phyloP scores from a whole-genome alignment of 2,888 invertebrate species.

The Platypus cylindrus region DNA sequence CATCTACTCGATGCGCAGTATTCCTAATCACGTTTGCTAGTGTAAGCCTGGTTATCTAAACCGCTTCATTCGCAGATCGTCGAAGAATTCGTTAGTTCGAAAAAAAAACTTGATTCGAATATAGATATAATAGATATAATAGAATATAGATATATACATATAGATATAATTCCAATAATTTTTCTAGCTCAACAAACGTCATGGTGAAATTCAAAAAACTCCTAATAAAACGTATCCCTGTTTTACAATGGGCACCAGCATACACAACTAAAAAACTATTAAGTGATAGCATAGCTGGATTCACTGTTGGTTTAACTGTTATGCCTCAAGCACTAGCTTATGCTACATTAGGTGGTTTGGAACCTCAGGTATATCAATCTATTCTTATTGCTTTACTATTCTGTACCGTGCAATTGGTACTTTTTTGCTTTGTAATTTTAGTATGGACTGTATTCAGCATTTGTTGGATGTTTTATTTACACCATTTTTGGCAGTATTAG shows the following conservation, averaged over 20 bases:
- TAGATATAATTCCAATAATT: too few species aligned
- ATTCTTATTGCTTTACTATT: not conserved
- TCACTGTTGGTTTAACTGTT: slow-evolving; percentile 86
- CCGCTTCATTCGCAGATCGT: too few species aligned
- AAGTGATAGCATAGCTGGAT: slow-evolving; percentile 79
- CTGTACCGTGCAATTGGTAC: not conserved
- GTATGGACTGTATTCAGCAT: slow-evolving; percentile 92
- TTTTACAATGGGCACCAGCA: slow-evolving; percentile 59
- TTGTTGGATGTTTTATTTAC: slow-evolving; percentile 88
- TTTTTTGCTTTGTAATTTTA: slow-evolving; percentile 34
- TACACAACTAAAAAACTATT: slow-evolving; percentile 66
- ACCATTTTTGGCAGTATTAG: slow-evolving; percentile 79
- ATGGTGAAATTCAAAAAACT: slow-evolving; percentile 19
- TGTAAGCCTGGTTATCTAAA: too few species aligned
- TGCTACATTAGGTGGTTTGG: slow-evolving; percentile 76
- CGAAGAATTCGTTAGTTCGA: too few species aligned
- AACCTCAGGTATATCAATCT: slow-evolving; percentile 53
- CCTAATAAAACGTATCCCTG: slow-evolving; percentile 43
- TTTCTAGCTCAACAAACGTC: too few species aligned
- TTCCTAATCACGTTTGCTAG: too few species aligned
- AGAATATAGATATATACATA: too few species aligned
- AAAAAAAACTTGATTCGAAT: too few species aligned
- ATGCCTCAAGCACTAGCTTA: slow-evolving; percentile 90
- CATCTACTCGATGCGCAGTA: too few species aligned
- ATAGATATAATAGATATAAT: too few species aligned